phyloP scores from a whole-genome alignment of 1,140 invertebrate species.

The Caenorhabditis tropicalis region DNA sequence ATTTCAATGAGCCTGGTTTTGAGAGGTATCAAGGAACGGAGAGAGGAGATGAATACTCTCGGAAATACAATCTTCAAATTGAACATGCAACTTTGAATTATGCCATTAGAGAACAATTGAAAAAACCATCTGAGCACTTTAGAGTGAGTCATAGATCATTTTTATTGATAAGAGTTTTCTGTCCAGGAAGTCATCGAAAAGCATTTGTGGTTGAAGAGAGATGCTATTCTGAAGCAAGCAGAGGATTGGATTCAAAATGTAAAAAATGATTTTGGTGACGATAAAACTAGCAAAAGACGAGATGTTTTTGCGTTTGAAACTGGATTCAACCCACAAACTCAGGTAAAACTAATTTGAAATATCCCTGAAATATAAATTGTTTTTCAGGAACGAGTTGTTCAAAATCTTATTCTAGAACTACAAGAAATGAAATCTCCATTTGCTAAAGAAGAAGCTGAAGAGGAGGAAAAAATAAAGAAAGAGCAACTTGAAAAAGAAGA shows the following conservation, averaged over 20 bases:
- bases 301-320: conserved; percentile 57
- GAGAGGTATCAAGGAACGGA: conserved; percentile 77
- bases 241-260: conserved; percentile 88
- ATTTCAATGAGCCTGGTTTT: conserved; percentile 97
- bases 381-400: conserved; percentile 55
- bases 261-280: conserved; percentile 60
- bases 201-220: conserved; percentile 91
- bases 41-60: conserved; percentile 72
- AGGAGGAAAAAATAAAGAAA: background rate
- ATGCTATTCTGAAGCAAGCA: conserved; percentile 87
- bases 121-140: conserved; percentile 78
- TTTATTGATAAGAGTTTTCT: conserved; percentile 6
- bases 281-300: conserved; percentile 57
- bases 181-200: conserved; percentile 82
- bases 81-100: conserved; percentile 91
- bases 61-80: conserved; percentile 94
- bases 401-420: conserved; percentile 53
- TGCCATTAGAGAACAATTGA: conserved; percentile 92
- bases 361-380: background rate
- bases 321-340: conserved; percentile 54
- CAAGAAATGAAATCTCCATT: conserved; percentile 54
- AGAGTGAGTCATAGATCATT: conserved; percentile 29
- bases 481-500: background rate
- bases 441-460: conserved; percentile 26
- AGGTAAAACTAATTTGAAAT: conserved; percentile 9